Percentiles rank a stretch among this genome's conserved stretches.
phyloP scores from a whole-genome alignment of 2,113 vertebrate genomes.

The Atherinomorus stipes region DNA sequence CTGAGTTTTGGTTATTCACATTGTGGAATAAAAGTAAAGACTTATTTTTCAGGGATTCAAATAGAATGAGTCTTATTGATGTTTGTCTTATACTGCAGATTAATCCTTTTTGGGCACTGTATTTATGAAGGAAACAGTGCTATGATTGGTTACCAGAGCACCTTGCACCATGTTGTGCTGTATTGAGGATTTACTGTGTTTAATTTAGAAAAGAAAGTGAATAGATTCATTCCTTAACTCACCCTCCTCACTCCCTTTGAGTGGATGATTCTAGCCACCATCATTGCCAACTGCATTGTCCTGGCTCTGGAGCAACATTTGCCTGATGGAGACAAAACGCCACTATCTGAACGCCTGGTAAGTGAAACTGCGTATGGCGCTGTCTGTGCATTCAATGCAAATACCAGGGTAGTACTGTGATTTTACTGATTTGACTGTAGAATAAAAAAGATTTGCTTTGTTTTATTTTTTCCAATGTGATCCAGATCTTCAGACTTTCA shows the following conservation, averaged over 20 bases:
- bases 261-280: conserved; percentile 87
- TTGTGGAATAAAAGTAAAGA: no score
- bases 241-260: conserved; percentile 79
- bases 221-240: conserved; percentile 66
- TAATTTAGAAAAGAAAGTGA: not conserved
- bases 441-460: no score
- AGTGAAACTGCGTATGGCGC: conserved; percentile 33
- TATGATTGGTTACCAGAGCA: not conserved
- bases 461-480: no score
- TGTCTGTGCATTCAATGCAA: not conserved
- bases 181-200: no score
- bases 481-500: no score
- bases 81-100: no score
- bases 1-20: no score
- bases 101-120: no score
- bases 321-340: conserved; percentile 85
- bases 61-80: no score
- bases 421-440: no score
- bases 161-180: no score
- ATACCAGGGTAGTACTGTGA: not conserved
- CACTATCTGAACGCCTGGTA: conserved; percentile 85
- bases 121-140: not conserved
- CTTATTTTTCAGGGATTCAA: no score
- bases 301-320: conserved; percentile 85
- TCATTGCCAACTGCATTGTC: conserved; percentile 87